A percentile compares a stretch with the other conserved stretches of the same genome.
Conservation (phyloP, 2,113 vertebrate genomes). For the Psammodynastes pulverulentus region DNA sequence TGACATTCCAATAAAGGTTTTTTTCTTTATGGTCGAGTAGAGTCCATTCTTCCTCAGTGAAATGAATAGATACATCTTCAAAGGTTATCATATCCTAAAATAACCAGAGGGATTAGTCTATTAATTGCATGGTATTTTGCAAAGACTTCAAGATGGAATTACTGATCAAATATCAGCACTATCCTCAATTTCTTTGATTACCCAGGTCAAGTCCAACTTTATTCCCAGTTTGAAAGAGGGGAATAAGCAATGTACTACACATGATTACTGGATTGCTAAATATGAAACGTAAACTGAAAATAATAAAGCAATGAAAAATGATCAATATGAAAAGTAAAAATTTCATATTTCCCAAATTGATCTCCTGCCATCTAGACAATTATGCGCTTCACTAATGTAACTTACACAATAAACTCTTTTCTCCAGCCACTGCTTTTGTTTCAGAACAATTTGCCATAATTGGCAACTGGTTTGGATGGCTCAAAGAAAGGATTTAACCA, state of each 20-base stretch:
- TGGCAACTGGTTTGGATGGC: background rate
- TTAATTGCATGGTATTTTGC: background rate
- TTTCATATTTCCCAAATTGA: background rate
- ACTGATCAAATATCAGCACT: background rate
- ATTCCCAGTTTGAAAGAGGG: background rate
- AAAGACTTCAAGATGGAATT: background rate
- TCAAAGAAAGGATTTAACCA: background rate
- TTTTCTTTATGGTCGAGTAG: background rate
- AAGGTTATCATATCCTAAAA: constrained; percentile 11
- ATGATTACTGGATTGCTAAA: background rate
- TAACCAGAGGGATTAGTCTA: background rate
- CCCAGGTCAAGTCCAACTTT: background rate
- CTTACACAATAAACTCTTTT: background rate
- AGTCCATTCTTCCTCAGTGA: constrained; percentile 17
- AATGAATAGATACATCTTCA: constrained; percentile 13
- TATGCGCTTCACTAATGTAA: background rate
- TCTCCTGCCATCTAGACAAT: background rate
- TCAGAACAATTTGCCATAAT: background rate
- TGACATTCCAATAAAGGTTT: constrained; percentile 8
- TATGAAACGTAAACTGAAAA: background rate
- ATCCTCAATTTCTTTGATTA: background rate
- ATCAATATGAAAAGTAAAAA: background rate
- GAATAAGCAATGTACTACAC: background rate
- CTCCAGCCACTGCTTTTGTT: background rate
- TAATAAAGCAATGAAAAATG: background rate